Evolutionary conservation across 2,797 vertebrate genomes (phyloP).

Genomic region (Pseudochaenichthys georgianus): DNA sequence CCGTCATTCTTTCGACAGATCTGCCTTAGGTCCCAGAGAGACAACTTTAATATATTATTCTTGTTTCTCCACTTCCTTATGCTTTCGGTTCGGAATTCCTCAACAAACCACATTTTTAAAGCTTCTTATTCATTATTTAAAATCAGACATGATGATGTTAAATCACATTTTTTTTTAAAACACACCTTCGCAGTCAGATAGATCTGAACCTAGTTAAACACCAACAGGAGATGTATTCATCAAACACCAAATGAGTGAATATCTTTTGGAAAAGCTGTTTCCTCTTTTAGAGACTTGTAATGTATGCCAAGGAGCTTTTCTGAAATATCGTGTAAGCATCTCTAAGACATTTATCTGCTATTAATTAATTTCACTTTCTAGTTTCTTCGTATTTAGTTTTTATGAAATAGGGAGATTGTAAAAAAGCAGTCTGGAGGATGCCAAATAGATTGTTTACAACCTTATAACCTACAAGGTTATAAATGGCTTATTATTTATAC

Average conservation of each 20-base stretch:
- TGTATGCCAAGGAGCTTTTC: neutral
- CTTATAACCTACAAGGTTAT: constrained; percentile 1
- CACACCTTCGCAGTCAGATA: neutral
- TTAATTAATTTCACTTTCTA: constrained; percentile 8
- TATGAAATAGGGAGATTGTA: neutral
- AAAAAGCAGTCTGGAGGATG: neutral
- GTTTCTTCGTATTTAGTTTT: neutral
- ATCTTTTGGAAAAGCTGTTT: neutral
- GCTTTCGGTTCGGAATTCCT: neutral
- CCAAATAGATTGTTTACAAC: constrained; percentile 12
- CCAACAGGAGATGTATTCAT: neutral
- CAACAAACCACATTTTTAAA: constrained; percentile 1
- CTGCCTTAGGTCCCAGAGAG: constrained; percentile 16
- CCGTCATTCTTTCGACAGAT: constrained; percentile 4
- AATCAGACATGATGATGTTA: neutral
- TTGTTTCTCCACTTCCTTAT: neutral
- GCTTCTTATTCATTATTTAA: constrained; percentile 18
- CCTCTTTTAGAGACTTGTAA: neutral
- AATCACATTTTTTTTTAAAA: neutral
- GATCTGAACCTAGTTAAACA: neutral
- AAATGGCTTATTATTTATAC: constrained; percentile 23
- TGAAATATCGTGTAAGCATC: neutral
- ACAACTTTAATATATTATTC: neutral
- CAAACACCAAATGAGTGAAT: neutral
- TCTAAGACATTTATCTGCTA: constrained; percentile 2